A percentile compares a stretch with the other conserved stretches of the same genome.
phyloP scores from a whole-genome alignment of 2,888 invertebrate species.

The Geophilus truncorum region DNA sequence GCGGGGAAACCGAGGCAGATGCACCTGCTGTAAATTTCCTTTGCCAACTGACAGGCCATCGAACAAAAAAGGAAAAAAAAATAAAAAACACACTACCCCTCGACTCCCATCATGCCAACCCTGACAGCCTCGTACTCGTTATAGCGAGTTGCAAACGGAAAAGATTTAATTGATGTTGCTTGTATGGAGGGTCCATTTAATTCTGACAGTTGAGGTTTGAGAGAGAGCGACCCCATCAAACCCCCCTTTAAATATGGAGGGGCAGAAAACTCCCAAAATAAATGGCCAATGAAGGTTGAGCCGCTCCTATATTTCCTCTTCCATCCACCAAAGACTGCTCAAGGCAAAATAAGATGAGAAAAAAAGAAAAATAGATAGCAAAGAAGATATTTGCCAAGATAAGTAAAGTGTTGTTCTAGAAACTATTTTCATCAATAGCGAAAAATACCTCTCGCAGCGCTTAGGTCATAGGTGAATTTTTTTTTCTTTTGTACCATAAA shows the following conservation, averaged over 20 bases:
- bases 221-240: neutral
- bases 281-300: slow-evolving; percentile 27
- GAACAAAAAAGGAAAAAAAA: neutral
- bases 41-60: slow-evolving; percentile 17
- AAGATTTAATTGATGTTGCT: slow-evolving; percentile 5
- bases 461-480: neutral
- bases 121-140: neutral
- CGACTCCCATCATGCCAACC: slow-evolving; percentile 18
- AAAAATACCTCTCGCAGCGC: neutral
- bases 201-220: slow-evolving; percentile 23
- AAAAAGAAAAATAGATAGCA: neutral
- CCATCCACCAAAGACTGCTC: slow-evolving; percentile 6
- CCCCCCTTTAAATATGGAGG: slow-evolving; percentile 14
- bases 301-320: slow-evolving; percentile 16
- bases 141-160: slow-evolving; percentile 2
- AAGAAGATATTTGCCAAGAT: slow-evolving; percentile 5
- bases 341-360: slow-evolving; percentile 6
- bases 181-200: neutral
- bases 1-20: slow-evolving; percentile 21
- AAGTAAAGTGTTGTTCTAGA: slow-evolving; percentile 4
- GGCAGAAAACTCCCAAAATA: slow-evolving; percentile 27
- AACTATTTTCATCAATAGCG: slow-evolving; percentile 17
- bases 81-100: slow-evolving; percentile 9
- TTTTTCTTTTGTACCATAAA: neutral
- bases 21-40: slow-evolving; percentile 27